Conservation (phyloP, 2,888 invertebrate species). For the Hirtodrosophila histrioides region DNA sequence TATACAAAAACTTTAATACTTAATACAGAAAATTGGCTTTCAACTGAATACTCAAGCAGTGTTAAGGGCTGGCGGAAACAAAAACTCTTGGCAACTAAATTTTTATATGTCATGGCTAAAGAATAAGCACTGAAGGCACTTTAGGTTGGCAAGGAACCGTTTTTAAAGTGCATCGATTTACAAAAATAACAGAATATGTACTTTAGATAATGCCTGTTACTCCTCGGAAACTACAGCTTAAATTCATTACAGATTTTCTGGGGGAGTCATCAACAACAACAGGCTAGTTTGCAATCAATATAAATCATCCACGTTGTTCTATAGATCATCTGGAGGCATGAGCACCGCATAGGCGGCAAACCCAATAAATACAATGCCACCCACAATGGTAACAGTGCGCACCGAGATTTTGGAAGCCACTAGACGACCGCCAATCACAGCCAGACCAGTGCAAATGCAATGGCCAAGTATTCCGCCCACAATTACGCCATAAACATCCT, state of each 20-base stretch:
- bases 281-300: conserved; percentile 18
- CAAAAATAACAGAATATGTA: conserved; percentile 21
- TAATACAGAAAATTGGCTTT: conserved; percentile 55
- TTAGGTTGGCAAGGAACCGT: conserved; percentile 29
- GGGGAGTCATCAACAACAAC: conserved; percentile 56
- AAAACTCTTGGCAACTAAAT: conserved; percentile 43
- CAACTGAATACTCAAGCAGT: conserved; percentile 28
- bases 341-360: conserved; percentile 97
- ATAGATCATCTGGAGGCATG: conserved; percentile 89
- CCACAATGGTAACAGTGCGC: conserved; percentile 97
- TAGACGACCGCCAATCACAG: conserved; percentile 98
- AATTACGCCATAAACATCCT: conserved; percentile 95
- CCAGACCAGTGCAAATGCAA: conserved; percentile 97
- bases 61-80: conserved; percentile 13
- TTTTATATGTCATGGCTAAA: conserved; percentile 67
- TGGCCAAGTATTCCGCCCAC: conserved; percentile 97
- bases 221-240: conserved; percentile 55
- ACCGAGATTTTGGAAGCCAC: conserved; percentile 99
- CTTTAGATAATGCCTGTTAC: conserved; percentile 39
- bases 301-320: conserved; percentile 27
- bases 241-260: conserved; percentile 29
- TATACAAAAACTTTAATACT: conserved; percentile 70
- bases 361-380: conserved; percentile 96
- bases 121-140: conserved; percentile 67
- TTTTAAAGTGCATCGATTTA: conserved; percentile 16